Conservation (phyloP, 2,888 invertebrate genomes). For the Polymixis lichenea region DNA sequence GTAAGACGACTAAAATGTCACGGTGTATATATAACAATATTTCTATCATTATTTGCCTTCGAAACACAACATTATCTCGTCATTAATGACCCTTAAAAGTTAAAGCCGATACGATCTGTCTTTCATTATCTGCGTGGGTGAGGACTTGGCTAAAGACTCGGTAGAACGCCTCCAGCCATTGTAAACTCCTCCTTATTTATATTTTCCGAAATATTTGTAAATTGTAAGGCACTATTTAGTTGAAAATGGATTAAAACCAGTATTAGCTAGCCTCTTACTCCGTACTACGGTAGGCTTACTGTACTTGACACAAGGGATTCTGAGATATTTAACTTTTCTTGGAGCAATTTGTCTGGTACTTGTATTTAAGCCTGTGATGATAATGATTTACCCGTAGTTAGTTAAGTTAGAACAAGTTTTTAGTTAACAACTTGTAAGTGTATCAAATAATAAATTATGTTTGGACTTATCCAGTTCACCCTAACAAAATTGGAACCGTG, state of each 20-base stretch:
- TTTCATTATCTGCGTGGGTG: conserved; percentile 28
- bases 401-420: not conserved
- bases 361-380: not conserved
- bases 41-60: conserved; percentile 5
- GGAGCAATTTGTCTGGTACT: not conserved
- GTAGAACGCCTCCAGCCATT: conserved; percentile 20
- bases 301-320: not conserved
- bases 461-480: not conserved
- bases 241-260: not conserved
- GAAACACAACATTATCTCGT: conserved; percentile 21
- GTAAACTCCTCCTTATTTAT: conserved; percentile 25
- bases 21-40: conserved; percentile 1
- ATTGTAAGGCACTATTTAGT: conserved; percentile 20
- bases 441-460: not conserved
- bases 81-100: conserved; percentile 38
- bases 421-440: not conserved
- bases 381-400: not conserved
- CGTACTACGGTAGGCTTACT: too few relatives aligned
- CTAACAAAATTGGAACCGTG: too few relatives aligned
- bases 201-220: conserved; percentile 35
- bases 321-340: not conserved
- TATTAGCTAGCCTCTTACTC: not conserved
- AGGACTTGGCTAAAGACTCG: conserved; percentile 18
- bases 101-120: conserved; percentile 24
- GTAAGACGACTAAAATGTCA: too few relatives aligned